phyloP scores from a whole-genome alignment of 2,797 vertebrate species.

The Basileuterus tristriatus region DNA sequence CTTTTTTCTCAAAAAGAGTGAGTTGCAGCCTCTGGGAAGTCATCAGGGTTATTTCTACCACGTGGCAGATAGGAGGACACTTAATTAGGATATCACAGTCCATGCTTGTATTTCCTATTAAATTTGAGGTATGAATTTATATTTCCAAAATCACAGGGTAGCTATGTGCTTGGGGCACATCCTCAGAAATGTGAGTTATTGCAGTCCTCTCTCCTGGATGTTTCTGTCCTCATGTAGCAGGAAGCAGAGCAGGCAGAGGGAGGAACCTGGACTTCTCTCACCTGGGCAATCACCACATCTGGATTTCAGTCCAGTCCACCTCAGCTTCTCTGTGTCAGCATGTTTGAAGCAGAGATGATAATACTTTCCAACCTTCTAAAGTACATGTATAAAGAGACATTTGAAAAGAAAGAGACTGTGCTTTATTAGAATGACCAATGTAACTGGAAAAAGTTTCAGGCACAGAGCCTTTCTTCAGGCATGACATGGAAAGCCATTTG shows the following conservation, averaged over 20 bases:
- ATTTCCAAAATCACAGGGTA: slow-evolving; percentile 21
- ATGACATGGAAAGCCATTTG: neutral
- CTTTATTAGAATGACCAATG: neutral
- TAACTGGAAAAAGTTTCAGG: neutral
- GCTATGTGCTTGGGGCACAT: neutral
- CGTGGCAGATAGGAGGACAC: neutral
- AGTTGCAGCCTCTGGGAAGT: neutral
- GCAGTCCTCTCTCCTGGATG: neutral
- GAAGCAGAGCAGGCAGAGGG: neutral
- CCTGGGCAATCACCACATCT: neutral
- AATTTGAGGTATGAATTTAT: neutral
- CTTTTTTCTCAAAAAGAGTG: neutral
- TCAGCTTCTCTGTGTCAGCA: neutral
- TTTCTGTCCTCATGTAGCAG: neutral
- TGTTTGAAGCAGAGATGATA: neutral
- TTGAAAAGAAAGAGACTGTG: neutral
- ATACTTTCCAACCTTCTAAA: neutral
- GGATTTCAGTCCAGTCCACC: neutral
- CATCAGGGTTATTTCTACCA: neutral
- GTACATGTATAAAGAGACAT: neutral
- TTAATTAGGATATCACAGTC: neutral
- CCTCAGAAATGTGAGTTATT: neutral
- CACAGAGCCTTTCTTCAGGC: neutral
- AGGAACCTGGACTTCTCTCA: neutral
- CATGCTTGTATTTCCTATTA: neutral